phyloP scores from a whole-genome alignment of 1,140 invertebrate genomes.

The Hycleus phaleratus region DNA sequence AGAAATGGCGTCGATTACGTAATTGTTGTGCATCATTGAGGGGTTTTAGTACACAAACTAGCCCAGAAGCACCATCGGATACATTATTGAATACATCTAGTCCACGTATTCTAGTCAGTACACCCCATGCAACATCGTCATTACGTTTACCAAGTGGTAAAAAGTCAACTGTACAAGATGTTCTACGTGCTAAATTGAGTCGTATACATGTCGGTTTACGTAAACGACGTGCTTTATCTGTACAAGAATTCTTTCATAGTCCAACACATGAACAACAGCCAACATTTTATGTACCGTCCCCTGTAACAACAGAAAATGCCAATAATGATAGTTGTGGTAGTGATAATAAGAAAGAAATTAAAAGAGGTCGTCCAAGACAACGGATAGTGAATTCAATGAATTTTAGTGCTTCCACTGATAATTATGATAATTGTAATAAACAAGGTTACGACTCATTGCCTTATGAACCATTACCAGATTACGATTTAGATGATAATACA shows the following conservation, averaged over 20 bases:
- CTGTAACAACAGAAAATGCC: constrained; percentile 28
- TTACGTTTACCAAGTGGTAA: constrained; percentile 51
- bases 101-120: constrained; percentile 38
- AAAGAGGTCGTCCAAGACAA: constrained; percentile 23
- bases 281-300: constrained; percentile 60
- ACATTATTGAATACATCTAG: constrained; percentile 38
- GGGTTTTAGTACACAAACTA: constrained; percentile 45
- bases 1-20: constrained; percentile 61
- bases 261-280: constrained; percentile 40
- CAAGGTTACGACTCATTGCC: constrained; percentile 30
- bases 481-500: constrained; percentile 29
- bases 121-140: constrained; percentile 40
- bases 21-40: constrained; percentile 57
- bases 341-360: constrained; percentile 8
- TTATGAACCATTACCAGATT: constrained; percentile 38
- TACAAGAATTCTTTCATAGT: constrained; percentile 54
- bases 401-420: constrained; percentile 19
- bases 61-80: constrained; percentile 44
- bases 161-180: constrained; percentile 49
- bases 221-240: constrained; percentile 54
- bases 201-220: constrained; percentile 59
- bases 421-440: constrained; percentile 32
- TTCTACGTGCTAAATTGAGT: constrained; percentile 54
- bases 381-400: constrained; percentile 22
- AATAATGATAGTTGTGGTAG: constrained; percentile 10